Conservation (phyloP, 2,888 invertebrate species). For the Seira sanloemensis region DNA sequence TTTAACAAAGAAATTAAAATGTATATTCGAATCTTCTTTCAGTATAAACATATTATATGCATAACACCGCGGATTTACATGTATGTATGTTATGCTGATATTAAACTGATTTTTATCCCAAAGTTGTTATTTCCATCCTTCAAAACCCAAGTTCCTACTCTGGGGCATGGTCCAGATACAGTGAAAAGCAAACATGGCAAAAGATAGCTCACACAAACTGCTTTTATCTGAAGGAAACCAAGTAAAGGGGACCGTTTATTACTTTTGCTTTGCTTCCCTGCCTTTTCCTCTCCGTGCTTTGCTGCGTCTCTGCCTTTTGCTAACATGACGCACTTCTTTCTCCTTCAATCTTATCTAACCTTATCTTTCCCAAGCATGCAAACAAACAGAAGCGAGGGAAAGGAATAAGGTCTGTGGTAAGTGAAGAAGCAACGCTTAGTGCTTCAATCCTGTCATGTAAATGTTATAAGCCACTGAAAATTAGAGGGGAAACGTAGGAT, state of each 20-base stretch:
- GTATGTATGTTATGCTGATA: too few relatives aligned
- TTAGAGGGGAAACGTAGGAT: conserved; percentile 23
- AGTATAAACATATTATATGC: too few relatives aligned
- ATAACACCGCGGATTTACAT: too few relatives aligned
- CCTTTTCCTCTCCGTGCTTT: conserved; percentile 26
- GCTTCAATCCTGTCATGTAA: conserved; percentile 23
- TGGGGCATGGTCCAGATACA: background rate
- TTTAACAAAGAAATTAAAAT: too few relatives aligned
- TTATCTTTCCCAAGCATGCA: background rate
- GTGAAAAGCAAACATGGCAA: background rate
- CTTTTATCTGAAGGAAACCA: conserved; percentile 18
- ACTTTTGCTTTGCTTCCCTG: conserved; percentile 21
- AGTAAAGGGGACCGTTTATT: conserved; percentile 46
- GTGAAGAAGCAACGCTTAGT: background rate
- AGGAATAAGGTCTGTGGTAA: background rate
- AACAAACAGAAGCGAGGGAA: background rate
- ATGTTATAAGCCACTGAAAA: background rate
- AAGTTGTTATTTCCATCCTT: background rate
- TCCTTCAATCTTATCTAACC: background rate
- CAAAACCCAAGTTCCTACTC: background rate
- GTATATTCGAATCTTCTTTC: too few relatives aligned
- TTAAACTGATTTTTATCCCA: background rate
- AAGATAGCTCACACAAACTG: background rate
- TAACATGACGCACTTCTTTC: background rate
- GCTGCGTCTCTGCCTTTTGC: conserved; percentile 20